Evolutionary conservation across 2,797 vertebrate species (phyloP), one percentile per base, ranked within the genome.

Genomic region (Falco rusticolus): DNA sequence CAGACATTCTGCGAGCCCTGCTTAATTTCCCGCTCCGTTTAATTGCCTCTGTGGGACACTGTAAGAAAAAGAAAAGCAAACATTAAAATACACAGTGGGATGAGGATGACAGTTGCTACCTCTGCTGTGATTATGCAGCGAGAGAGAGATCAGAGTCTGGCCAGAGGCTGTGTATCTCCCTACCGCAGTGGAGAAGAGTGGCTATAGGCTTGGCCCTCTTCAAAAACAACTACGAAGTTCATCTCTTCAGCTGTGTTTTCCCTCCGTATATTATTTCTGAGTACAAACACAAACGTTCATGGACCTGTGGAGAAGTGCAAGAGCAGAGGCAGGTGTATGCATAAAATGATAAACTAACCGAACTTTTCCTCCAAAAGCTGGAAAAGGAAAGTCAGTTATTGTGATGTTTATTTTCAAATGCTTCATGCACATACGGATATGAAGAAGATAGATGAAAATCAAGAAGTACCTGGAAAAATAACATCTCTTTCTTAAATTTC

Each of bases 11-110:
- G 82, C 0, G 5, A 94, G 45, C 59, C 51, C 89, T 69, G 70
- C 69, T 84, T 77, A 88, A 88, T 68, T 91, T 76, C 47, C n/a
- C 0, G 0, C 79, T 85, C 57, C 0, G 2, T 93, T 91, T 91
- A 96, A 91, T 95, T 95, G 90, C 70, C 90, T 93, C 96, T 87
- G 90, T 76, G 77, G 65, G 86, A 90, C 50, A 28, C 37, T 45
- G 63, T 43, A 63, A 93, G 68, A 37, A 50, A 89, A 91, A 89
- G 93, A 64, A 94, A 91, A 90, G 59, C 66, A 94, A 95, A 86
- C 51, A 84, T 95, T 94, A 92, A 82, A 91, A 84, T 51, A 29
- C 74, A 20, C 90, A 72, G 83, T 92, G 74, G 88, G 92, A 63
- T 82, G 72, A 88, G 63, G 70, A 88, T 72, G 93, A n/a, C 74